Evolutionary conservation across 2,797 vertebrate species (phyloP), one percentile per base, ranked within the genome.

Genomic region (Lagorchestes hirsutus): DNA sequence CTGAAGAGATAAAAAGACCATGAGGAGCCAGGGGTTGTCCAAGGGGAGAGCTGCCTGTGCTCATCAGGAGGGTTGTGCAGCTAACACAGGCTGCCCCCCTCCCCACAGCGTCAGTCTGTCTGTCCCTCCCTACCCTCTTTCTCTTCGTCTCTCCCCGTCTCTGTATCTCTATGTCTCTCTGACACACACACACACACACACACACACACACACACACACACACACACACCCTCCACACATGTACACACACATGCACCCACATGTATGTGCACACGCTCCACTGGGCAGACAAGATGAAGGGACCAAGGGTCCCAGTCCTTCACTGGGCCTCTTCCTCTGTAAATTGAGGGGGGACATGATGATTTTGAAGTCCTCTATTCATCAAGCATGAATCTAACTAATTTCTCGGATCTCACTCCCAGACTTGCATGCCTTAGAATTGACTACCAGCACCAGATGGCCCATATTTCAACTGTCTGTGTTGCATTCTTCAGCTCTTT

Each of bases 381-480:
- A 22, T 74, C 34, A 74, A 8, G 16, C 6, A 74, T 24, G 40
- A 46, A 46, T 82, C 67, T 82, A 74, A 40, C 14, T 34, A 34
- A n/a, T 34, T 82, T 82, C 67, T 46, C 18, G 22, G 0, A 40
- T 27, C 2, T 46, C 40, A 46, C 4, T n/a, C 40, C 40, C 40
- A 46, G 74, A 46, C 22, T 82, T 46, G n/a, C 55, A 67, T 93
- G 87, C 34, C 92, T 92, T 97, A 56, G 52, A 97, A 97, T 96
- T 74, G 16, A 8, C 54, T 91, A 93, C 92, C 93, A 55, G 56
- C 29, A 91, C 67, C 31, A 92, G 93, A 54, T 74, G 93, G 58
- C 93, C 94, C 52, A 56, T 9, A 91, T 94, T 50, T 55, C 82
- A 93, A 5, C 3, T 0, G 0, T 54, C 54, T 28, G 10, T 6